Evolutionary conservation across 2,888 invertebrate species (phyloP).

Genomic region (Machimus rusticus): DNA sequence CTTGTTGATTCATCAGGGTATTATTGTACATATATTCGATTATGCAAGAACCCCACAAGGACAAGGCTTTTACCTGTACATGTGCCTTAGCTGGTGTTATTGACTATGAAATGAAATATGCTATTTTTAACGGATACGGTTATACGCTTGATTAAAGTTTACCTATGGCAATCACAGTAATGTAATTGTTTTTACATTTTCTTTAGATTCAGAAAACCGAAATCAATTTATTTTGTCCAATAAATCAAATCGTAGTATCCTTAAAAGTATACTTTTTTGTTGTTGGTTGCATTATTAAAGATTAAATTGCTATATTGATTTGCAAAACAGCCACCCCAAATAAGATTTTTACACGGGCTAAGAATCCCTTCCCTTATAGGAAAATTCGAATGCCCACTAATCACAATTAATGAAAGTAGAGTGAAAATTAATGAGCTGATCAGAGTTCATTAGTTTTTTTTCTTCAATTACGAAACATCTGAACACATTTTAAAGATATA

Average conservation of each 20-base stretch:
- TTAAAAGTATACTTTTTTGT: background rate
- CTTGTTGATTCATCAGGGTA: background rate
- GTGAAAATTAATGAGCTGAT: no score
- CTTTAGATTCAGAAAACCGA: background rate
- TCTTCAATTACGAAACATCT: no score
- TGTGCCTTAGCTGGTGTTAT: background rate
- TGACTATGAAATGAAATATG: background rate
- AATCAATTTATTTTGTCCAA: background rate
- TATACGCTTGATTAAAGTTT: background rate
- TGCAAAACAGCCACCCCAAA: no score
- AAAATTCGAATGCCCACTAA: no score
- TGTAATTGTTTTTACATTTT: background rate
- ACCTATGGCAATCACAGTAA: background rate
- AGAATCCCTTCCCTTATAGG: no score
- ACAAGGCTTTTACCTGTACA: background rate
- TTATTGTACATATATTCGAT: background rate
- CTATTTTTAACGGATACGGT: background rate
- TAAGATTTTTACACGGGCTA: no score
- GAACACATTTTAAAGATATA: no score
- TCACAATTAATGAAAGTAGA: no score
- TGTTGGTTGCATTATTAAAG: no score
- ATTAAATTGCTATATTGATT: no score
- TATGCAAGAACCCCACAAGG: background rate
- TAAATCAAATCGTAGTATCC: background rate
- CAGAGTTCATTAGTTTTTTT: no score